Conservation (phyloP, 1,140 invertebrate genomes). For the Drosophila oshimai region DNA sequence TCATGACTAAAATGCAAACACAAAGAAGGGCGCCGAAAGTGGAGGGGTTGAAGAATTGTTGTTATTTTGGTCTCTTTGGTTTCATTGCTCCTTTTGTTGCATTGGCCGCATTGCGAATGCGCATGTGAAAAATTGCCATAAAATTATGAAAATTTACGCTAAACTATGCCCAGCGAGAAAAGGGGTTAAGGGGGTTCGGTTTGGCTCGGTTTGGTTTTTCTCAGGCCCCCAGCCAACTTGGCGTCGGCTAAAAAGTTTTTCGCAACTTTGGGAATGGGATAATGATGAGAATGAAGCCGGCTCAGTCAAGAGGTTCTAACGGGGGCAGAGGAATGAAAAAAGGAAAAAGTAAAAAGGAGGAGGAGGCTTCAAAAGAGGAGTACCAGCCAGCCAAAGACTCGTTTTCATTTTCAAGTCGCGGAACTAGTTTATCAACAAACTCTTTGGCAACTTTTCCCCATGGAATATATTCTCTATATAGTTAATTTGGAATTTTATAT, state of each 20-base stretch:
- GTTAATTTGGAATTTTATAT: neutral
- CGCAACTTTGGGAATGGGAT: slow-evolving; percentile 41
- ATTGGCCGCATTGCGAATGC: slow-evolving; percentile 39
- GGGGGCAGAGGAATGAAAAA: neutral
- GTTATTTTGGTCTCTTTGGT: slow-evolving; percentile 3
- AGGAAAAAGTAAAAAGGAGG: neutral
- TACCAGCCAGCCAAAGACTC: slow-evolving; percentile 19
- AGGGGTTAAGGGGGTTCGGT: neutral
- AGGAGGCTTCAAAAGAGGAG: neutral
- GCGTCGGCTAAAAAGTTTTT: slow-evolving; percentile 40
- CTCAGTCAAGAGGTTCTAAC: slow-evolving; percentile 23
- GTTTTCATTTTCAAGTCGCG: slow-evolving; percentile 31
- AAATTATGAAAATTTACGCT: slow-evolving; percentile 77
- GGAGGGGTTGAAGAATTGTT: neutral
- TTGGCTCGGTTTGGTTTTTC: no score
- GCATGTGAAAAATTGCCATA: slow-evolving; percentile 78
- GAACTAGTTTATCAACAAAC: slow-evolving; percentile 39
- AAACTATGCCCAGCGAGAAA: slow-evolving; percentile 52
- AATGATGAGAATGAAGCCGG: slow-evolving; percentile 39
- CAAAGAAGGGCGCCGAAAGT: slow-evolving; percentile 18
- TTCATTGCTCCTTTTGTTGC: neutral
- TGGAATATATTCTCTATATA: slow-evolving; percentile 4
- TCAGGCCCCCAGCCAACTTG: slow-evolving; percentile 24
- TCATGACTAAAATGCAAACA: slow-evolving; percentile 80
- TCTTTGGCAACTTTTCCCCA: slow-evolving; percentile 19